Evolutionary conservation across 2,797 vertebrate species (phyloP).

Genomic region (Octomys mimax): DNA sequence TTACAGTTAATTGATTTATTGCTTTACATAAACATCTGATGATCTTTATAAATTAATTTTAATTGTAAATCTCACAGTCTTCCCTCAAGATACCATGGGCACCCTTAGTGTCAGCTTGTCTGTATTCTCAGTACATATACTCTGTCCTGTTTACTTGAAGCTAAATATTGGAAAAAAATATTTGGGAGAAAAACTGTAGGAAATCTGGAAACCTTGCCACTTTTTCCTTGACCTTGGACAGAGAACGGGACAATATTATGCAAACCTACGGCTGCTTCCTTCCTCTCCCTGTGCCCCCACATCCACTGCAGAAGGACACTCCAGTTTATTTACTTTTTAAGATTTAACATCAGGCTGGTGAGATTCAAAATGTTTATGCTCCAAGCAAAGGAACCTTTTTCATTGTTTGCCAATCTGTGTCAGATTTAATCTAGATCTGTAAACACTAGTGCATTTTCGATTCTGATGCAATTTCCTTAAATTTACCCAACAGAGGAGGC

Average conservation of each 20-base stretch:
- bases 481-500: constrained; percentile 81
- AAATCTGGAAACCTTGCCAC: neutral
- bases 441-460: constrained; percentile 84
- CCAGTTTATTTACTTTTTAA: constrained; percentile 72
- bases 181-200: neutral
- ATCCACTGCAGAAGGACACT: constrained; percentile 37
- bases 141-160: neutral
- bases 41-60: constrained; percentile 8
- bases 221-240: constrained; percentile 42
- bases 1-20: neutral
- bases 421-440: constrained; percentile 87
- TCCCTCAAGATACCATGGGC: neutral
- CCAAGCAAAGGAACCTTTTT: constrained; percentile 83
- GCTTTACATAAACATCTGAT: neutral
- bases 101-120: neutral
- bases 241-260: constrained; percentile 24
- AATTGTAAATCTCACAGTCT: neutral
- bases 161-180: neutral
- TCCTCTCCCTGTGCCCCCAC: neutral
- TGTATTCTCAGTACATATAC: neutral
- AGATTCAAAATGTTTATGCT: constrained; percentile 86
- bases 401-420: constrained; percentile 85
- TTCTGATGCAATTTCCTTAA: constrained; percentile 86
- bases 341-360: constrained; percentile 62
- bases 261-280: neutral